Evolutionary conservation across 2,888 invertebrate species (phyloP), one percentile per base, ranked within the genome.

Genomic region (Athetis lepigone): DNA sequence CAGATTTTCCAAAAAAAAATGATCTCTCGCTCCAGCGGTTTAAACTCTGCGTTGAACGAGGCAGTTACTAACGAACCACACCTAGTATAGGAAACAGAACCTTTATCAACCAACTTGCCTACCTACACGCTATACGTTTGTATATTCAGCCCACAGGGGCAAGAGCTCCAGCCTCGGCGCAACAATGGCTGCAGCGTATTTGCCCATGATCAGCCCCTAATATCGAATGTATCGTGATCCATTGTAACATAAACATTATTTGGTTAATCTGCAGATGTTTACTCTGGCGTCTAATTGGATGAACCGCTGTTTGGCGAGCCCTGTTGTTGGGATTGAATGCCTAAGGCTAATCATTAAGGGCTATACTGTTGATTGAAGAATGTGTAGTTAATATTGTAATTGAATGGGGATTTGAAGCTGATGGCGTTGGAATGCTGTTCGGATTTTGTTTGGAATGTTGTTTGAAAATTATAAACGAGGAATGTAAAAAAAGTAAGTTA

Each of bases 171-270:
- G 29, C 23, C 54, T 8, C 23, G 25, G 1, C n/a, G 16, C 39
- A 40, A 72, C 62, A 68, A 72, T 68, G 33, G 45, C 46, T 68
- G 61, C 66, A 65, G 51, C 8, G 9, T 76, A 65, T 79, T 78
- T 76, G 70, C 45, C 40, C 65, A 19, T 21, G 55, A 66, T 63
- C 79, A 80, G 77, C 79, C 81, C 72, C 69, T 87, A 84, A 88
- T 85, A 87, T 84, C 84, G 83, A 74, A 87, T 88, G 88, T 87
- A 88, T 88, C 82, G 83, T 83, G 84, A 85, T 83, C 86, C 88
- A 89, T 89, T 89, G 89, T 89, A 83, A 82, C 79, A 80, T 85
- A 85, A 89, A 89, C 89, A 87, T 85, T 88, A 89, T 89, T 88
- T 88, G 86, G 82, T 81, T 88, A 88, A 88, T 88, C 88, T 84